Evolutionary conservation across 2,888 invertebrate genomes (phyloP).

Genomic region (Dicranocentrus wangi): DNA sequence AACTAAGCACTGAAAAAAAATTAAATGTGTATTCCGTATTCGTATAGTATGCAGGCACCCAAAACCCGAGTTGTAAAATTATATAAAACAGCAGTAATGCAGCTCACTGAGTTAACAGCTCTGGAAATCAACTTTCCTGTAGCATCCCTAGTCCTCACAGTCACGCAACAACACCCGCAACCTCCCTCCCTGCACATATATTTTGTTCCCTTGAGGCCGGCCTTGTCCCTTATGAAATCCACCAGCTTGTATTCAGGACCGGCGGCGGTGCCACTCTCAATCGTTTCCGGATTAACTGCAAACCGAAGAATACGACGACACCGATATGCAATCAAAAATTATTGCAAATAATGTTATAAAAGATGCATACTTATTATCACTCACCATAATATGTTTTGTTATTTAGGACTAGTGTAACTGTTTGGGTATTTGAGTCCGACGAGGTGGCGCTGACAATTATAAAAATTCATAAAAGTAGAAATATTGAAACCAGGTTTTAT

Average conservation of each 20-base stretch:
- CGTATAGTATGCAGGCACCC: too few relatives aligned
- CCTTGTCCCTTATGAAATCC: slow-evolving; percentile 69
- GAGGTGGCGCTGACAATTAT: too few relatives aligned
- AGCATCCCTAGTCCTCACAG: slow-evolving; percentile 56
- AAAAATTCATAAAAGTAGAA: too few relatives aligned
- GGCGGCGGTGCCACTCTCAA: slow-evolving; percentile 24
- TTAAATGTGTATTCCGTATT: not conserved
- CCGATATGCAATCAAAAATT: not conserved
- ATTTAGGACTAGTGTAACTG: slow-evolving; percentile 58
- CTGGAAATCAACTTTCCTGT: slow-evolving; percentile 76
- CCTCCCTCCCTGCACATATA: slow-evolving; percentile 78
- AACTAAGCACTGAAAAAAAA: slow-evolving; percentile 79
- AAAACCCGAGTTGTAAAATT: too few relatives aligned
- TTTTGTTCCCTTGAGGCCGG: slow-evolving; percentile 66
- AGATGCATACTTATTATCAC: too few relatives aligned
- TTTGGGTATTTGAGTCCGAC: too few relatives aligned
- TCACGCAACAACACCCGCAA: slow-evolving; percentile 80
- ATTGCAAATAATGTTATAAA: not conserved
- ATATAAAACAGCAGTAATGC: too few relatives aligned
- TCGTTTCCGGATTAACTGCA: slow-evolving; percentile 27
- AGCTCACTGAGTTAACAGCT: slow-evolving; percentile 82
- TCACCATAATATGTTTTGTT: slow-evolving; percentile 60
- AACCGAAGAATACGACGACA: not conserved
- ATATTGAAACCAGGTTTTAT: too few relatives aligned
- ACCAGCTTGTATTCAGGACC: slow-evolving; percentile 65